Conservation (phyloP, 2,113 vertebrate genomes). For the Anolis sagrei region DNA sequence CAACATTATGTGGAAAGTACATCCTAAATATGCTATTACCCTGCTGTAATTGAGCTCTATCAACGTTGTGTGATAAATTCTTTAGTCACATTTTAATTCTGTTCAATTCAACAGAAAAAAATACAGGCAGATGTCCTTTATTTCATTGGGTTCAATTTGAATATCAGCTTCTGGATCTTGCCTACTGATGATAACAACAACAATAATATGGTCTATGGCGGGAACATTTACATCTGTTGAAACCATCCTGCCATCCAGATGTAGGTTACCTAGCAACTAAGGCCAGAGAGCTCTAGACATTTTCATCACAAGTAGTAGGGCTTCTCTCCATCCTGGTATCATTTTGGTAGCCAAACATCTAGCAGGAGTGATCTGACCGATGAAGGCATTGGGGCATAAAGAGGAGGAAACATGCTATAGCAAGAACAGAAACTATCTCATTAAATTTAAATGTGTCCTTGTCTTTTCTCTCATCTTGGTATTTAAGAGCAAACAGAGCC, state of each 20-base stretch:
- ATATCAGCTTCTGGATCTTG: no score
- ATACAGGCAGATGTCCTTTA: not conserved
- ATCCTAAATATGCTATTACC: no score
- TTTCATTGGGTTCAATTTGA: no score
- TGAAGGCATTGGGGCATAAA: not conserved
- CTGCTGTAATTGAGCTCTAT: no score
- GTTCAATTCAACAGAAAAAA: not conserved
- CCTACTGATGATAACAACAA: not conserved
- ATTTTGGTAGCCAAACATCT: not conserved
- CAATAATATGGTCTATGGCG: not conserved
- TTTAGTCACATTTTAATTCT: not conserved
- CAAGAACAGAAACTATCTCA: not conserved
- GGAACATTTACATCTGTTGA: no score
- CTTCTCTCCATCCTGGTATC: not conserved
- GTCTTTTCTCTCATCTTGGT: not conserved
- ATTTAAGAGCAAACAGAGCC: not conserved
- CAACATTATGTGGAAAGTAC: no score
- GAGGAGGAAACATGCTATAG: not conserved
- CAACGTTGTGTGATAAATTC: no score
- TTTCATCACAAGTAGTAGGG: not conserved
- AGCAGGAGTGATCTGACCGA: not conserved
- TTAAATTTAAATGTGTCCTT: not conserved
- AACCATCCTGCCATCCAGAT: no score
- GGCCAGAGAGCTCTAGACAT: not conserved
- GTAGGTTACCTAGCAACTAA: not conserved